Evolutionary conservation across 2,113 vertebrate genomes (phyloP).

Genomic region (Girardinichthys multiradiatus): DNA sequence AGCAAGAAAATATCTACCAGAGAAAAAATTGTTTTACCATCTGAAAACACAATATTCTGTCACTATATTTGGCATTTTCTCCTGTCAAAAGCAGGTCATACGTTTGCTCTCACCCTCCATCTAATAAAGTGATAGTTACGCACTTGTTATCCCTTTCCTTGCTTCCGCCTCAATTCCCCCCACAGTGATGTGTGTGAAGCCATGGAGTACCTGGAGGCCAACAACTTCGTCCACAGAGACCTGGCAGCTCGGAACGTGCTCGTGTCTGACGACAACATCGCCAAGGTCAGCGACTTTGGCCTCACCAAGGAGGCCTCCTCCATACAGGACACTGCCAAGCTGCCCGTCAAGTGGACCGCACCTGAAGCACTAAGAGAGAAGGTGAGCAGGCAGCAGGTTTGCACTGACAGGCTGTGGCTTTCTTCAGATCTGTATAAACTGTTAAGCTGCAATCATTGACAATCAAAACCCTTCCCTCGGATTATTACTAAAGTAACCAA

Average conservation of each 20-base stretch:
- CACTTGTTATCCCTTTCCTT: background rate
- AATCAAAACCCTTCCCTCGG: no score
- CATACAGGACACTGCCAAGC: constrained; percentile 95
- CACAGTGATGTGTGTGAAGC: constrained; percentile 94
- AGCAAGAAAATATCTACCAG: background rate
- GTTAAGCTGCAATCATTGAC: no score
- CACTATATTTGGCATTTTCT: background rate
- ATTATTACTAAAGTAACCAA: no score
- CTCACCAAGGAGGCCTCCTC: constrained; percentile 97
- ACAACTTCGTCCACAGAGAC: constrained; percentile 97
- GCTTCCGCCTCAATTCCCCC: background rate
- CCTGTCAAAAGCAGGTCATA: background rate
- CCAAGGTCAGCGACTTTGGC: constrained; percentile 98
- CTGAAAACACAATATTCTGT: background rate
- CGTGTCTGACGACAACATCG: constrained; percentile 96
- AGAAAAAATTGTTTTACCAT: background rate
- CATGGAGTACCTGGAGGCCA: constrained; percentile 96
- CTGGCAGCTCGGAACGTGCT: constrained; percentile 97
- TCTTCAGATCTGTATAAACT: no score
- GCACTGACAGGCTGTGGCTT: background rate
- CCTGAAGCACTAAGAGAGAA: constrained; percentile 97
- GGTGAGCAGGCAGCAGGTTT: constrained; percentile 64
- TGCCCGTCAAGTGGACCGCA: constrained; percentile 97
- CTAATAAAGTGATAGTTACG: background rate
- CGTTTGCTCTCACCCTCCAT: background rate